These are phyloP conservation scores for Acanthornis magna DNA, from an alignment of 2,797 vertebrate genomes.

Conservation along the genomic window DNA sequence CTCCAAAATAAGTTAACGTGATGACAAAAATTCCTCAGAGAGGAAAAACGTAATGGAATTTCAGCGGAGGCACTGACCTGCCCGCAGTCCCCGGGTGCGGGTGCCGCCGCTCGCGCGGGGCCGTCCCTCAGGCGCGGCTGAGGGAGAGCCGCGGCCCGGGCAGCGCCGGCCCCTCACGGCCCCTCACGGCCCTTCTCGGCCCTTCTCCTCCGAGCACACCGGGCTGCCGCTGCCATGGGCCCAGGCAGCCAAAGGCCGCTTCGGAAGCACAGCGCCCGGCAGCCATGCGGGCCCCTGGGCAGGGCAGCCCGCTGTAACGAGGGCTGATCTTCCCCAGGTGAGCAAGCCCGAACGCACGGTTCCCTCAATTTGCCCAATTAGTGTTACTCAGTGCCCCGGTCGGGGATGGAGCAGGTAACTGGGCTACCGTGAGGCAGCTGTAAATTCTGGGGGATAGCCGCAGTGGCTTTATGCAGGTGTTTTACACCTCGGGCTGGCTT, in stretches of 20 bases:
- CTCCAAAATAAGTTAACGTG: fast-evolving
- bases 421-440: fast-evolving
- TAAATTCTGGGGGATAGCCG: not conserved
- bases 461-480: fast-evolving
- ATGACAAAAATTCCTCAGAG: not conserved
- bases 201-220: fast-evolving
- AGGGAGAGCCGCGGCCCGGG: no score
- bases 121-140: fast-evolving
- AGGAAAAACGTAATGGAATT: fast-evolving
- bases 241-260: fast-evolving
- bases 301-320: fast-evolving
- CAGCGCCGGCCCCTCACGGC: fast-evolving
- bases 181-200: fast-evolving
- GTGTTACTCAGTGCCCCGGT: fast-evolving
- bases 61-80: not conserved
- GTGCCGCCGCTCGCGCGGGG: fast-evolving
- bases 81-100: no score
- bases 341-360: not conserved
- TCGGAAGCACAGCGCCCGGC: fast-evolving
- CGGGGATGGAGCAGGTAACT: not conserved
- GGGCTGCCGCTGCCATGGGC: fast-evolving
- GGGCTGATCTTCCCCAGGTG: not conserved
- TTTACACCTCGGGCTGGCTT: not conserved
- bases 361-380: not conserved
- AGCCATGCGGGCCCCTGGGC: not conserved